Percentiles rank a stretch among this genome's conserved stretches.
Evolutionary conservation across 2,113 vertebrate genomes (phyloP).

Genomic region (Calidris pugnax): DNA sequence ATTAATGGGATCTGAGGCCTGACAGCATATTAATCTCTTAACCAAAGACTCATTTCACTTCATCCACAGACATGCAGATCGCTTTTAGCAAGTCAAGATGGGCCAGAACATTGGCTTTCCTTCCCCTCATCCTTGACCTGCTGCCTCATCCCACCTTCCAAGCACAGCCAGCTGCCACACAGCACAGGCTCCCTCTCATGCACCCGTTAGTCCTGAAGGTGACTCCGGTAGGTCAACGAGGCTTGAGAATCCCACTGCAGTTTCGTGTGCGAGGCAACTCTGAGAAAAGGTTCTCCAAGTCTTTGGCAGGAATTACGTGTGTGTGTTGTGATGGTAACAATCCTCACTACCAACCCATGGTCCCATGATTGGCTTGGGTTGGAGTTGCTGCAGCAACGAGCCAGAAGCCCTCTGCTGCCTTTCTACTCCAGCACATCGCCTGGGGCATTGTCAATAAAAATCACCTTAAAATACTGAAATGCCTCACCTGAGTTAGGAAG

Average conservation of each 20-base stretch:
- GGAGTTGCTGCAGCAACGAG: not conserved
- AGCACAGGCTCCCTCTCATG: not conserved
- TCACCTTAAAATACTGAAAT: not conserved
- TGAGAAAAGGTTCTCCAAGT: not conserved
- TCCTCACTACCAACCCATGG: not conserved
- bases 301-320: fast-evolving
- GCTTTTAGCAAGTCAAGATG: not conserved
- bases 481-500: not conserved
- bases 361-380: not conserved
- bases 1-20: not conserved
- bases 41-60: not conserved
- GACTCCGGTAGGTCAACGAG: not conserved
- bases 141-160: fast-evolving
- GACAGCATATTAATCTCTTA: fast-evolving
- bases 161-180: not conserved
- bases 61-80: not conserved
- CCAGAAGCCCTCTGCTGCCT: fast-evolving
- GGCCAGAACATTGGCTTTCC: not conserved
- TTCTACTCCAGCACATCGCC: not conserved
- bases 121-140: not conserved
- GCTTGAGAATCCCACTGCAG: not conserved
- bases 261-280: not conserved
- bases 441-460: not conserved
- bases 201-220: not conserved
- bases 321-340: not conserved